A percentile compares a stretch with the other conserved stretches of the same genome.
These are phyloP conservation scores for Drusus annulatus DNA, from an alignment of 1,140 invertebrate species.

Conservation along the genomic window DNA sequence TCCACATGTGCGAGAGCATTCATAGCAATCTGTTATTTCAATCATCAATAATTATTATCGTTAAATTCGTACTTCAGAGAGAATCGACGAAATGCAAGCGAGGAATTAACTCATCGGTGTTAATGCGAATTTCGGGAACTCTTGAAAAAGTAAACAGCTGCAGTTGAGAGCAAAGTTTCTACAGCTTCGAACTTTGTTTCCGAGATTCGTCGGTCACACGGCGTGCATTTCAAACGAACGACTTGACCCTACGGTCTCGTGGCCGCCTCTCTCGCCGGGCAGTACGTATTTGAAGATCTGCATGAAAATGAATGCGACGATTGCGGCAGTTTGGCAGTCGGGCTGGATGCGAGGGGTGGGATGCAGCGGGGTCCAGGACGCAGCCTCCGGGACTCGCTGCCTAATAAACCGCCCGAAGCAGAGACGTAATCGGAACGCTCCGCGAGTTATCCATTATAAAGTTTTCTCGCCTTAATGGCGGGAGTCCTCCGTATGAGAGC, in stretches of 20 bases:
- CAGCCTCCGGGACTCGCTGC: background rate
- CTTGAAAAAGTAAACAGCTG: background rate
- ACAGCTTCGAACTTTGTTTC: background rate
- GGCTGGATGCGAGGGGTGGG: background rate
- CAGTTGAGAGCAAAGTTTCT: background rate
- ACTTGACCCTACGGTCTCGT: slow-evolving; percentile 24
- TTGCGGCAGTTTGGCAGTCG: background rate
- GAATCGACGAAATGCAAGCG: no score
- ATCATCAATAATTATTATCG: no score
- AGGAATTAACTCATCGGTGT: no score
- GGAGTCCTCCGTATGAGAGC: slow-evolving; percentile 9
- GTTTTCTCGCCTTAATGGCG: slow-evolving; percentile 34
- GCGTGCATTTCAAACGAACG: slow-evolving; percentile 38
- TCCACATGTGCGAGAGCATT: no score
- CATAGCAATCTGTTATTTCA: no score
- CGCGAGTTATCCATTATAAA: slow-evolving; percentile 45
- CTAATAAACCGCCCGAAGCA: slow-evolving; percentile 30
- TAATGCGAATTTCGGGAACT: no score
- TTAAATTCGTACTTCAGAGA: no score
- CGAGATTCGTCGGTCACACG: slow-evolving; percentile 16
- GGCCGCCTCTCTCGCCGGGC: background rate
- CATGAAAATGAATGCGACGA: background rate
- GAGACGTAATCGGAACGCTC: slow-evolving; percentile 36
- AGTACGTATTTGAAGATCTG: background rate
- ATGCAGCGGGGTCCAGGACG: background rate